Conservation (phyloP, 2,797 vertebrate species). For the Nyctalus aviator region DNA sequence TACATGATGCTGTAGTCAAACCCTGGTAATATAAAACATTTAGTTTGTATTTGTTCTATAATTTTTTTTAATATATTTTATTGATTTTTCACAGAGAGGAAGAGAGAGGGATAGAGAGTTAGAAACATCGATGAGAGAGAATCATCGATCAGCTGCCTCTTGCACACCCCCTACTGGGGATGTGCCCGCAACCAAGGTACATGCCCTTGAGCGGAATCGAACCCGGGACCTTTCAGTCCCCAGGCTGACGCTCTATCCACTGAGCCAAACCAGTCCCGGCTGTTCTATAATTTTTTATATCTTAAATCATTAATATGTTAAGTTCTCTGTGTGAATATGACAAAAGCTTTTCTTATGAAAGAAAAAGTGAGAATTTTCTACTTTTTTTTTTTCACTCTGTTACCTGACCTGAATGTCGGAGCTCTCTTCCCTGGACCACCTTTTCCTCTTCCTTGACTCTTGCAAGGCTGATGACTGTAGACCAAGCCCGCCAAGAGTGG, state of each 20-base stretch:
- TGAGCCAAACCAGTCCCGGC: no score
- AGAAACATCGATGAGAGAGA: no score
- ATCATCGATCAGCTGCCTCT: no score
- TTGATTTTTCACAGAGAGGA: no score
- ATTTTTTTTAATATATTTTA: no score
- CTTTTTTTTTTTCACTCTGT: not conserved
- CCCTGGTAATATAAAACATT: not conserved
- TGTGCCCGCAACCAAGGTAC: no score
- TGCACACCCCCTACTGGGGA: no score
- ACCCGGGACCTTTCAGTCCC: no score
- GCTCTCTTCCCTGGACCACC: not conserved
- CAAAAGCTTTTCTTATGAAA: not conserved
- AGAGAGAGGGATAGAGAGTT: no score
- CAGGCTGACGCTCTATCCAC: no score
- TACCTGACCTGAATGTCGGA: not conserved
- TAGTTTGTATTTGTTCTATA: constrained; percentile 22
- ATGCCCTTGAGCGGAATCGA: no score
- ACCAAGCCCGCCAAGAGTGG: not conserved
- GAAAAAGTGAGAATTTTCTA: not conserved
- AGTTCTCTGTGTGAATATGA: not conserved
- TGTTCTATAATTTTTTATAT: not conserved
- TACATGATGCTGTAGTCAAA: not conserved
- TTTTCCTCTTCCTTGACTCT: not conserved
- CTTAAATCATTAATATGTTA: not conserved
- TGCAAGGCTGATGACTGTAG: not conserved